Base-by-base conservation (phyloP, 2,113 vertebrate genomes). In the Varanus komodoensis region DNA sequence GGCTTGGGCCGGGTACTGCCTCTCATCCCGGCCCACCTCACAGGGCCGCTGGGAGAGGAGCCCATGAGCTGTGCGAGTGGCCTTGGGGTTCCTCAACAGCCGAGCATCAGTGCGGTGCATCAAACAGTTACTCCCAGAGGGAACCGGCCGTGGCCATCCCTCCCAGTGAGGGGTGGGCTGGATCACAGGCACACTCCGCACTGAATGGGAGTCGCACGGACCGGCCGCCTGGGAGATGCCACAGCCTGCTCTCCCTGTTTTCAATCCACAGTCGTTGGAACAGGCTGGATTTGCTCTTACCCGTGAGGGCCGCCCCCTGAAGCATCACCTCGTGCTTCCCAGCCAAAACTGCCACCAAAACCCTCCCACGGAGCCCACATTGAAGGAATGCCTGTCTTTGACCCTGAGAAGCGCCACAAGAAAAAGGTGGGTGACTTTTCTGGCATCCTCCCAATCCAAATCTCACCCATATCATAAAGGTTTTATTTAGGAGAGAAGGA, bases 381-480 rank as follows among this genome's bases (percentile, higher is more conserved):
- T 52, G 6, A 79, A 48, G 6, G 0, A 74, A 25, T 19, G 61
- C 61, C 15, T 64, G 38, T 8, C 75, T 25, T 32, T 54, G 27
- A 17, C 0, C 32, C 52, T 90, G 87, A 57, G 71, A 77, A 73
- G 69, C 32, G 69, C 69, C 69, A 32, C 29, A n/a, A 14, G 1
- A n/a, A 73, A 73, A 32, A 73, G 8, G 12, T 64, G 14, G 57
- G 17, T 61, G 11, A 64, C 21, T 19, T 5, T 64, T 64, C 19
- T 2, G 61, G 17, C 86, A 86, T 64, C 79, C 89, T 78, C 88
- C 88, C 80, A 92, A 94, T 93, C 94, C 89, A 94, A 95, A 94
- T 4, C 34, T 15, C 12, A 0, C 1, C 82, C 87, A 82, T 64
- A 68, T 1, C 6, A n/a, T 9, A 89, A 11, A 1, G 64, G 82